Conservation (phyloP, 2,797 vertebrate species). For the Catamblyrhynchus diadema region DNA sequence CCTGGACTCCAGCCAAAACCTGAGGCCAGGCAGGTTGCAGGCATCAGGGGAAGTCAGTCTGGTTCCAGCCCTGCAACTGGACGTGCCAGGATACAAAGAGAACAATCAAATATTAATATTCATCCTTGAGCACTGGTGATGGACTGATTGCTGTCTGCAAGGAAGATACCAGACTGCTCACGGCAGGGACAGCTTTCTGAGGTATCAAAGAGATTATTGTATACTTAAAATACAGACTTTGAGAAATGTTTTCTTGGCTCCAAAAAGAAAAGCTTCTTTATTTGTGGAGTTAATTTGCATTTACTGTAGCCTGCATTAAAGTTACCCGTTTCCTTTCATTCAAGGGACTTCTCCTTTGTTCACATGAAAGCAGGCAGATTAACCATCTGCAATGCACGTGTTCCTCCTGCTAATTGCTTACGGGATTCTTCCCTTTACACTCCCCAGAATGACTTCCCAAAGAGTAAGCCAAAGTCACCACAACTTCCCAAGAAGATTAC, state of each 20-base stretch:
- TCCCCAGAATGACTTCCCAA: conserved; percentile 41
- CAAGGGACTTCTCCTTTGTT: conserved; percentile 69
- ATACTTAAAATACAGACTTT: conserved; percentile 59
- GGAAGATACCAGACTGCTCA: conserved; percentile 41
- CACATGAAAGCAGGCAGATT: conserved; percentile 67
- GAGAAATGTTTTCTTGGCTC: conserved; percentile 62
- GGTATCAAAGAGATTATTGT: conserved; percentile 56
- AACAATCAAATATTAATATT: conserved; percentile 47
- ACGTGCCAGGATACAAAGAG: not conserved
- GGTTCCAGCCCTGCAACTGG: not conserved
- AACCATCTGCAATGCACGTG: conserved; percentile 70
- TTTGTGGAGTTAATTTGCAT: conserved; percentile 69
- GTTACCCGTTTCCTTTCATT: conserved; percentile 64
- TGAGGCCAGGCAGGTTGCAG: not conserved
- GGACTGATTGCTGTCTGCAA: conserved; percentile 37
- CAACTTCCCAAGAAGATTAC: conserved; percentile 16
- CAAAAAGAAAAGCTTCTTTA: conserved; percentile 64
- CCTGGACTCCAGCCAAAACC: not conserved
- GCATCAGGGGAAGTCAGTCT: not conserved
- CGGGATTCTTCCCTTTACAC: conserved; percentile 27
- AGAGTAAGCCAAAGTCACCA: conserved; percentile 44
- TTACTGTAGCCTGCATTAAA: conserved; percentile 69
- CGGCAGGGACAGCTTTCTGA: conserved; percentile 21
- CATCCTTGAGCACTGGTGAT: conserved; percentile 1
- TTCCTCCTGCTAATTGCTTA: conserved; percentile 65